Evolutionary conservation across 92 coral and sea anemone genomes (phyloP).

Genomic region (Anthopleura xanthogrammica): DNA sequence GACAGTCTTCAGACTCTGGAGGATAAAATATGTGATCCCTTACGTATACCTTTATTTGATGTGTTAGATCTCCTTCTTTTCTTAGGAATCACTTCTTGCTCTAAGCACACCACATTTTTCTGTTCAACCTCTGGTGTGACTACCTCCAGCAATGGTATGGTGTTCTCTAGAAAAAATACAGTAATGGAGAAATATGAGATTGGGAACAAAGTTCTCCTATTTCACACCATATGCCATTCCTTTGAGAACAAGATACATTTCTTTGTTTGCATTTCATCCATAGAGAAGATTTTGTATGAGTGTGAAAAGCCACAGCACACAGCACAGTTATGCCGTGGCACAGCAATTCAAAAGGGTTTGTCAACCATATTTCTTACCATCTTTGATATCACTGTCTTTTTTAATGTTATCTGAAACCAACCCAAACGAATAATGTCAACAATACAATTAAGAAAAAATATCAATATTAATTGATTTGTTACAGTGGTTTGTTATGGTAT

Average conservation of each 20-base stretch:
- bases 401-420: background rate
- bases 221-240: too few species aligned
- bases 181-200: background rate
- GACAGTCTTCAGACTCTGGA: background rate
- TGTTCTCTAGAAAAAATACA: slow-evolving; percentile 6
- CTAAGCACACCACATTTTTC: slow-evolving; percentile 38
- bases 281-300: too few species aligned
- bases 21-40: background rate
- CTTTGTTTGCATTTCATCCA: too few species aligned
- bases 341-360: too few species aligned
- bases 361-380: background rate
- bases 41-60: slow-evolving; percentile 46
- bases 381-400: background rate
- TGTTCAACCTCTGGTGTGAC: slow-evolving; percentile 9
- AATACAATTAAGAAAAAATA: too few species aligned
- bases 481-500: too few species aligned
- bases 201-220: too few species aligned
- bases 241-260: too few species aligned
- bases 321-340: too few species aligned
- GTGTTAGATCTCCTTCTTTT: slow-evolving; percentile 65
- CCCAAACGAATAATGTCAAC: background rate
- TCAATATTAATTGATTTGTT: too few species aligned
- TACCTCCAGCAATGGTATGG: slow-evolving; percentile 3
- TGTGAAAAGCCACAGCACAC: too few species aligned
- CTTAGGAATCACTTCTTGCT: slow-evolving; percentile 42